Evolutionary conservation across 1,140 invertebrate species (phyloP), one percentile per base, ranked within the genome.

Genomic region (Oncopodura yosiiana): DNA sequence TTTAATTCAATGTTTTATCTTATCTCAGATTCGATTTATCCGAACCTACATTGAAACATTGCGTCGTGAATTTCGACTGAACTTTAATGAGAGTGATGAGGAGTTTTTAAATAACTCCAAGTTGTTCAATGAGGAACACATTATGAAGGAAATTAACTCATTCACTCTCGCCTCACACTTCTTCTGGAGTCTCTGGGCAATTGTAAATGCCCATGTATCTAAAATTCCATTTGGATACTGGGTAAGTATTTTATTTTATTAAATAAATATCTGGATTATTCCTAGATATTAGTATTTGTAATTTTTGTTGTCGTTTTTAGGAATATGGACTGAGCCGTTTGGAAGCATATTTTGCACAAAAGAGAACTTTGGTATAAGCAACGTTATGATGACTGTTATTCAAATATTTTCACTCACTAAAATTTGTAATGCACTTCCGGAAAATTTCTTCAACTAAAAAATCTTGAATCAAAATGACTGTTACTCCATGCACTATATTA

Each of bases 171-270:
- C 83, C 16, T 87, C 87, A n/a, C 89, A 96, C 69, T 80, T 96
- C 19, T 83, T 95, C 62, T 97, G 93, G 94, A 78, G 78, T 3
- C 73, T 95, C 0, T 97, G 94, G 94, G 79, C 81, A 19, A 77
- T 94, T 23, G 83, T 94, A 3, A 93, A 94, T 70, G 84, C 84
- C 0, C 79, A 82, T 56, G 81, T 84, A 12, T 92, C 87, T 1
- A 78, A 87, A 65, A 96, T 97, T 67, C 81, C 87, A 30, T 96
- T 97, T 69, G 91, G 89, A 36, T 96, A 95, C 69, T 86, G 87
- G 87, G 93, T 94, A 74, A 80, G 78, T 63, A 23, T 39, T 21
- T 0, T 21, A 39, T 14, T 16, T n/a, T n/a, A n/a, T n/a, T n/a
- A n/a, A n/a, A n/a, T n/a, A 24, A 54, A 11, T 3, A 42, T 4